These are phyloP conservation scores for Smittia sp. DNA, from an alignment of 2,888 invertebrate genomes.

Conservation along the genomic window DNA sequence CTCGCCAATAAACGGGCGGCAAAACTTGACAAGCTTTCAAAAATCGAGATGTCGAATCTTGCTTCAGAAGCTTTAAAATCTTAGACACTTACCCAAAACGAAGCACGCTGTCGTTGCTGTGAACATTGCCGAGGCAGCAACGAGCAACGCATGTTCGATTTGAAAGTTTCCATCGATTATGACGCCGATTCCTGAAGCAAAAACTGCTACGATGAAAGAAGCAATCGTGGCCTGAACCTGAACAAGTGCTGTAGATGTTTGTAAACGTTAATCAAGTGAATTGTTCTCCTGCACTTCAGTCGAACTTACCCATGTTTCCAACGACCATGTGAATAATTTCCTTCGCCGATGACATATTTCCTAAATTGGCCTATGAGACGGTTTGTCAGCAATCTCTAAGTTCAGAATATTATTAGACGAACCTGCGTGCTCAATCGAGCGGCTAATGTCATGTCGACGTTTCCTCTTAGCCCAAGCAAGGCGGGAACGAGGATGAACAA, in stretches of 20 bases:
- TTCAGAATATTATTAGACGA: no score
- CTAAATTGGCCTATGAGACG: constrained; percentile 88
- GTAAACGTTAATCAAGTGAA: no score
- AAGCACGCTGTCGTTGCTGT: constrained; percentile 93
- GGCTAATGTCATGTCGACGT: constrained; percentile 95
- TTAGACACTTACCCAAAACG: constrained; percentile 71
- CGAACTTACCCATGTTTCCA: constrained; percentile 87
- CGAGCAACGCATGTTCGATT: constrained; percentile 69
- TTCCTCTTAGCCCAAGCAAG: constrained; percentile 80
- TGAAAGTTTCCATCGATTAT: constrained; percentile 64
- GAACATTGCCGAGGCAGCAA: constrained; percentile 78
- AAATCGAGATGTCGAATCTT: no score
- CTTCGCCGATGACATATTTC: constrained; percentile 72
- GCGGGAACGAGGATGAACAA: constrained; percentile 78
- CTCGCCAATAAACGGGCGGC: no score
- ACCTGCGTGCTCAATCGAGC: no score
- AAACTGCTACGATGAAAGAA: constrained; percentile 78
- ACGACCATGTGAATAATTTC: constrained; percentile 80
- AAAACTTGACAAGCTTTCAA: no score
- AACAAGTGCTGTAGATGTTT: no score
- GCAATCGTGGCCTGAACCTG: constrained; percentile 90
- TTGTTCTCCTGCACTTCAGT: no score
- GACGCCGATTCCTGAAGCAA: constrained; percentile 74
- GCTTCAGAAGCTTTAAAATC: no score
- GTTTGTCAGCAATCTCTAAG: no score